Conservation (phyloP, 1,140 invertebrate genomes). For the Sarcophaga peregrina region DNA sequence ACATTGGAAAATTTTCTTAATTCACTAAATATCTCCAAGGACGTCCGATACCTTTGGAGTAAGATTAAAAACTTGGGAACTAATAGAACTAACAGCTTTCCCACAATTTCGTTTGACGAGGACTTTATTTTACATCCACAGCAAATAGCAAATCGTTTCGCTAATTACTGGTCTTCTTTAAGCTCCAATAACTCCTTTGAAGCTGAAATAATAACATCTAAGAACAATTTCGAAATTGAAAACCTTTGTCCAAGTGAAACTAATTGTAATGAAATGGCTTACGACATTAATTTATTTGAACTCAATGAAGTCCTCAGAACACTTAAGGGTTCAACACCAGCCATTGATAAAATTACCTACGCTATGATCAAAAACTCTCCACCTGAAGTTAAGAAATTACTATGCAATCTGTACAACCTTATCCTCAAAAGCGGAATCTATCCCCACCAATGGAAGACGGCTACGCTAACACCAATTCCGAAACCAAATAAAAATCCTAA, state of each 20-base stretch:
- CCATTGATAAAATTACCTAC: background rate
- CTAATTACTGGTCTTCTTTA: background rate
- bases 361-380: conserved; percentile 9
- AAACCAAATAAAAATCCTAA: background rate
- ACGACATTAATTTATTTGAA: background rate
- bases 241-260: background rate
- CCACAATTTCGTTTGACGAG: background rate
- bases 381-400: background rate
- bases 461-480: background rate
- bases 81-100: background rate
- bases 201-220: background rate
- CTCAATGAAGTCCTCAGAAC: background rate
- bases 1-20: background rate
- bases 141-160: background rate
- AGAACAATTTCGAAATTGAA: background rate
- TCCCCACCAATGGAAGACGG: background rate
- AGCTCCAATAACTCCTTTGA: background rate
- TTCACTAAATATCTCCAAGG: background rate
- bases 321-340: background rate
- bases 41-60: background rate
- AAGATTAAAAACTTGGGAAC: background rate
- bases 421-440: background rate
- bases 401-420: conserved; percentile 10
- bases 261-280: background rate
- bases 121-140: background rate